These are phyloP conservation scores for Scalopus aquaticus DNA, from an alignment of 2,113 vertebrate species.

Conservation along the genomic window DNA sequence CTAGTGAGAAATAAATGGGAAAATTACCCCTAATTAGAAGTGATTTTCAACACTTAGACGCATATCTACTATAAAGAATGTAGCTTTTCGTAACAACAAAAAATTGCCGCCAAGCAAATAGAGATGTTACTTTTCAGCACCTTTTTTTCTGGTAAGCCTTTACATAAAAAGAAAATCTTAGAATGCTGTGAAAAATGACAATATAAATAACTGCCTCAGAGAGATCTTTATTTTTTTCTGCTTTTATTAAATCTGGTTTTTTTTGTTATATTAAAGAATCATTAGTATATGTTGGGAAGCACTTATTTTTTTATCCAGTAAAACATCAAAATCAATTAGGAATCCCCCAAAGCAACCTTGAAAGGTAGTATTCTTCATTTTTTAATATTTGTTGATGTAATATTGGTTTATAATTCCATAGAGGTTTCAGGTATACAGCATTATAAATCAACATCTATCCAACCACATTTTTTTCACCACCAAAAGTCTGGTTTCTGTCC, in stretches of 20 bases:
- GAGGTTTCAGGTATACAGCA: background rate
- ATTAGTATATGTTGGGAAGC: background rate
- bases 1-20: background rate
- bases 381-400: background rate
- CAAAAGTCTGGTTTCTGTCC: background rate
- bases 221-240: background rate
- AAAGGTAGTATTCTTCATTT: background rate
- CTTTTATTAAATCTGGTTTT: background rate
- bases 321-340: background rate
- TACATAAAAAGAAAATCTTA: constrained; percentile 19
- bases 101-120: background rate
- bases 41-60: constrained; percentile 14
- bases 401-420: background rate
- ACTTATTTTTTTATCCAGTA: background rate
- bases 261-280: background rate
- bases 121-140: background rate
- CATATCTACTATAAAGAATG: background rate
- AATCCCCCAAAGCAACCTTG: background rate
- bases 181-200: background rate
- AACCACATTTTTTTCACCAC: background rate
- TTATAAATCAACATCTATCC: background rate
- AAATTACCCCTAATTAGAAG: background rate
- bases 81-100: background rate
- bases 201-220: constrained; percentile 8
- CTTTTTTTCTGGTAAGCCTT: background rate